Percentiles rank a stretch among this genome's conserved stretches.
Evolutionary conservation across 2,797 vertebrate genomes (phyloP).

Genomic region (Alouatta caraya): DNA sequence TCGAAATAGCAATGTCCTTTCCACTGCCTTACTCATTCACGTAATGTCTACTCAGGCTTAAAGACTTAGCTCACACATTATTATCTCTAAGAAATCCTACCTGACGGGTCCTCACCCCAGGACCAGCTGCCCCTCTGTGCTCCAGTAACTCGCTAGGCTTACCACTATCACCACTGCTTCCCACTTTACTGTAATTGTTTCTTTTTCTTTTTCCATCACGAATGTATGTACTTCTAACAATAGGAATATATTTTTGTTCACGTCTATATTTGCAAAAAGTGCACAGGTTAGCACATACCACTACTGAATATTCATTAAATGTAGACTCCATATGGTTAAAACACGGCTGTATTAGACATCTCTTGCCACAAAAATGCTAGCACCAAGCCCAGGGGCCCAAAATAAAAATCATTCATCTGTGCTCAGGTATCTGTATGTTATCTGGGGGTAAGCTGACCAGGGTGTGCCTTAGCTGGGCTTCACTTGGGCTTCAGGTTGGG

Average conservation of each 20-base stretch:
- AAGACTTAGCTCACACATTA: neutral
- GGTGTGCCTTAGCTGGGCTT: neutral
- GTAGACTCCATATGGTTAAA: neutral
- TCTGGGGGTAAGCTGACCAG: neutral
- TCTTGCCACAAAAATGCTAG: neutral
- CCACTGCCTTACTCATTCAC: neutral
- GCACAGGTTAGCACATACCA: neutral
- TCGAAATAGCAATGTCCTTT: neutral
- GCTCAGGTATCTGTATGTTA: neutral
- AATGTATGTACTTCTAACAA: neutral
- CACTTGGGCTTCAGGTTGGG: neutral
- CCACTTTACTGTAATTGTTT: neutral
- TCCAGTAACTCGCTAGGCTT: neutral
- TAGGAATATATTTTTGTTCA: neutral
- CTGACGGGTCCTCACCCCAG: neutral
- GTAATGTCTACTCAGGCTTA: neutral
- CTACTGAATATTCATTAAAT: neutral
- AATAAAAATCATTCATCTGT: neutral
- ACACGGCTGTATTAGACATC: neutral
- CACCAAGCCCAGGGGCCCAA: neutral
- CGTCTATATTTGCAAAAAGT: neutral
- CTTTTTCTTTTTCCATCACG: neutral
- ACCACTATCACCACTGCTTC: neutral
- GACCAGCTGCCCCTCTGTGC: neutral
- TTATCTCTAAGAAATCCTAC: neutral